phyloP scores from a whole-genome alignment of 2,797 vertebrate genomes.

The Sebastes vulpes region DNA sequence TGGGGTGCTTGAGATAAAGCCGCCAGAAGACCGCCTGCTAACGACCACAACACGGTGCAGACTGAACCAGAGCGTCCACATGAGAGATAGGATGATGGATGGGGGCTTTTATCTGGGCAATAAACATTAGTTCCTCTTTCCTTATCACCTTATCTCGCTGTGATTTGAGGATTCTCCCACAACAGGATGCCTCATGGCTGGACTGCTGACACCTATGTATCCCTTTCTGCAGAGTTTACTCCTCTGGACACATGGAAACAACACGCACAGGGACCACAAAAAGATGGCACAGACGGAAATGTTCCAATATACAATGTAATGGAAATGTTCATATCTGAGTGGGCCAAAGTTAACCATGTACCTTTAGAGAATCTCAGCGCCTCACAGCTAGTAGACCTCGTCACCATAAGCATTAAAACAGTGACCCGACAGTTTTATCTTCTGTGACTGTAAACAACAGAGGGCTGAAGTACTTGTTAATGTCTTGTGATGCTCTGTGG shows the following conservation, averaged over 20 bases:
- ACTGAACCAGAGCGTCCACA: constrained; percentile 39
- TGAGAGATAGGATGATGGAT: constrained; percentile 67
- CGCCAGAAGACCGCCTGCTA: constrained; percentile 3
- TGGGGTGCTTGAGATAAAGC: constrained; percentile 15
- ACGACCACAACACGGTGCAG: constrained; percentile 17
- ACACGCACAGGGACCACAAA: background rate
- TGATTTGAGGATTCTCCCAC: constrained; percentile 64
- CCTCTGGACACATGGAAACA: background rate
- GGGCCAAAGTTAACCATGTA: no score
- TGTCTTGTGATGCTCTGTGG: no score
- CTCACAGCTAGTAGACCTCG: no score
- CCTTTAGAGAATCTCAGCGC: no score
- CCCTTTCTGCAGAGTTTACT: constrained; percentile 28
- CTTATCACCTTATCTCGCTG: constrained; percentile 84
- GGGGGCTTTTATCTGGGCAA: constrained; percentile 77
- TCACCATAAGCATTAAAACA: no score
- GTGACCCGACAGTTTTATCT: no score
- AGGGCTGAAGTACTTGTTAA: no score
- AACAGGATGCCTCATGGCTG: constrained; percentile 53
- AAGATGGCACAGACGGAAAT: background rate
- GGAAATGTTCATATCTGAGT: no score
- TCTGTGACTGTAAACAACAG: no score
- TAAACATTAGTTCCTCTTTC: constrained; percentile 75
- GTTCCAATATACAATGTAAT: no score
- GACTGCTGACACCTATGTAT: constrained; percentile 62